phyloP scores from a whole-genome alignment of 2,113 vertebrate species.

The Sylvilagus bachmani region DNA sequence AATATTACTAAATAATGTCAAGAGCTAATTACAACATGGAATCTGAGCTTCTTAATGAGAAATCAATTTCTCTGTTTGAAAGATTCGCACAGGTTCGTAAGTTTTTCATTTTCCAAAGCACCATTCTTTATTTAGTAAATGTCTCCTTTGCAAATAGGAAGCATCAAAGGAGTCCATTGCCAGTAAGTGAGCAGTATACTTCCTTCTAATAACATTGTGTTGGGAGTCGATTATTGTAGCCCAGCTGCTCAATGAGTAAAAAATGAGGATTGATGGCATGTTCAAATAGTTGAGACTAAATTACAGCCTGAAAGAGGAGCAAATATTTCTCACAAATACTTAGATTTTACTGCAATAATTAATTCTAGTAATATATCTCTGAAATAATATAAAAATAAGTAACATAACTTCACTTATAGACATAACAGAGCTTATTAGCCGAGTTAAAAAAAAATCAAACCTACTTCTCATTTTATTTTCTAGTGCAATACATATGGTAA shows the following conservation, averaged over 20 bases:
- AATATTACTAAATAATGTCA: slow-evolving; percentile 52
- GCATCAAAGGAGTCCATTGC: not conserved
- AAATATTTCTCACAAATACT: slow-evolving; percentile 71
- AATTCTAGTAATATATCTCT: slow-evolving; percentile 57
- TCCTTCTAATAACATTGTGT: slow-evolving; percentile 23
- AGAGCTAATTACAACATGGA: slow-evolving; percentile 26
- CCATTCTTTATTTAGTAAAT: slow-evolving; percentile 42
- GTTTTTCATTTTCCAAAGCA: not conserved
- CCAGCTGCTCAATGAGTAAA: slow-evolving; percentile 58
- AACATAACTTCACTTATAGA: slow-evolving; percentile 23
- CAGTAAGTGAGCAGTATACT: not conserved
- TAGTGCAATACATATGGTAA: slow-evolving; percentile 64
- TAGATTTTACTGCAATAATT: slow-evolving; percentile 69
- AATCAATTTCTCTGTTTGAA: slow-evolving; percentile 45
- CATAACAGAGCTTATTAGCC: slow-evolving; percentile 25
- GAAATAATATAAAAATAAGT: slow-evolving; percentile 66
- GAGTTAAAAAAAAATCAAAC: slow-evolving; percentile 50
- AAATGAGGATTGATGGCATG: slow-evolving; percentile 66
- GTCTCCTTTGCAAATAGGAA: slow-evolving; percentile 52
- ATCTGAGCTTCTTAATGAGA: not conserved
- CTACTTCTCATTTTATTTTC: slow-evolving; percentile 64
- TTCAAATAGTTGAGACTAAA: slow-evolving; percentile 60
- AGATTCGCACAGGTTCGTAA: not conserved
- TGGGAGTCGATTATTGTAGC: not conserved
- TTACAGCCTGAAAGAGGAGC: slow-evolving; percentile 51